Base-by-base conservation (phyloP, 2,888 invertebrate genomes). In the Ptilodon capucinus region DNA sequence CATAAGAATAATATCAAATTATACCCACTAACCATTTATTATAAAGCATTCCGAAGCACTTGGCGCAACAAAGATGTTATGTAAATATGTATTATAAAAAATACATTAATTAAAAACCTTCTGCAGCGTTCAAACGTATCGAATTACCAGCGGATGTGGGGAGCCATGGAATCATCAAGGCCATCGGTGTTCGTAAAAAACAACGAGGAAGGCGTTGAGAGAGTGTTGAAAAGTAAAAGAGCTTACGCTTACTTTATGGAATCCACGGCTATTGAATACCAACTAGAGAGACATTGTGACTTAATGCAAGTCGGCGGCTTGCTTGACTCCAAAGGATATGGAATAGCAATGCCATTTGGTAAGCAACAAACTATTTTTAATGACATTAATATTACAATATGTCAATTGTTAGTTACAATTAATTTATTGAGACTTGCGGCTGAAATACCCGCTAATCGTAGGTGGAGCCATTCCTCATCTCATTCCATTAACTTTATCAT, bases 201-300 rank as follows among this genome's bases (percentile, higher is more conserved):
- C 71, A 98, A 98, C 76, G 93, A 94, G 38, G 97, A 97, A 71
- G 99, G 98, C 0, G 95, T 97, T 0, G 95, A 97, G 11, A 92
- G 97, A 51, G 98, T 98, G 0, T 71, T 93, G 44, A 95, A 94
- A 80, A 94, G 93, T 35, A 96, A 96, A 79, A 93, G 95, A 43
- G 92, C 92, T 45, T 99, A 98, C 81, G 99, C 99, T 2, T 99
- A 96, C 80, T 92, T 99, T 39, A 98, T 99, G 97, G 99, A 99
- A 89, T 98, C 98, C 5, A 96, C 98, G 0, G 95, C 96, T 1
- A 95, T 99, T 57, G 99, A 99, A 82, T 99, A 98, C 84, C 95
- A 95, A 68, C 93, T 96, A 56, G 96, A 97, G 80, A 92, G 96
- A 53, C 93, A 97, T 68, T 98, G 98, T 74, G 95, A 97, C 40